Percentiles rank a stretch among this genome's conserved stretches.
Evolutionary conservation across 2,113 vertebrate genomes (phyloP).

Genomic region (Paramormyrops kingsleyae): DNA sequence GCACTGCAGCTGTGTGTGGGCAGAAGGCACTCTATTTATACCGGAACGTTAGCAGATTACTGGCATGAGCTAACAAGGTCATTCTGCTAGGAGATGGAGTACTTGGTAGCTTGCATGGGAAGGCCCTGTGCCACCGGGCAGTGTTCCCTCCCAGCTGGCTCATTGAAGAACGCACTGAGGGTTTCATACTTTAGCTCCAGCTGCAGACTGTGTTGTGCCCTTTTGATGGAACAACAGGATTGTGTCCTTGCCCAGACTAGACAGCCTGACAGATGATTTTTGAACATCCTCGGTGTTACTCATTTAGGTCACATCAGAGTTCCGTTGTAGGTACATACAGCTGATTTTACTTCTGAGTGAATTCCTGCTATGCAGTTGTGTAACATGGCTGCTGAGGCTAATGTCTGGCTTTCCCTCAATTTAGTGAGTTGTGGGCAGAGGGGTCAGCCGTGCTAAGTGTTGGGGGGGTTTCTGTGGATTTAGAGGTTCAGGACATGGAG

Average conservation of each 20-base stretch:
- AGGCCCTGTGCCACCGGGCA: neutral
- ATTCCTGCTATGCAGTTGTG: neutral
- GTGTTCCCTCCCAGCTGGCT: neutral
- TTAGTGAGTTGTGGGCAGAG: neutral
- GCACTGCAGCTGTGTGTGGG: neutral
- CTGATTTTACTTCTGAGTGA: neutral
- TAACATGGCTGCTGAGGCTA: neutral
- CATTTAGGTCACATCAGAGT: neutral
- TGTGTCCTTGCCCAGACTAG: neutral
- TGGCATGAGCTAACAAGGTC: neutral
- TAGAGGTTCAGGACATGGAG: neutral
- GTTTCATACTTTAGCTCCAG: neutral
- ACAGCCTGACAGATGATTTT: neutral
- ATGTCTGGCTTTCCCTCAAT: neutral
- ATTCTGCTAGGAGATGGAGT: neutral
- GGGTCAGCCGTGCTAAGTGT: neutral
- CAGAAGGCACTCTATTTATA: constrained; percentile 2
- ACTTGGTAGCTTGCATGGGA: neutral
- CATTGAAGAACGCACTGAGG: neutral
- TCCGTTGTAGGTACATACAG: neutral
- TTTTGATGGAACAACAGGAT: neutral
- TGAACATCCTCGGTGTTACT: neutral
- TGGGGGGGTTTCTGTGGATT: neutral
- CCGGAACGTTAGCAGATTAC: neutral
- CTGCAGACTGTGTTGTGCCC: neutral